A percentile compares a stretch with the other conserved stretches of the same genome.
Conservation (phyloP, 2,797 vertebrate genomes). For the Lutjanus argentimaculatus region DNA sequence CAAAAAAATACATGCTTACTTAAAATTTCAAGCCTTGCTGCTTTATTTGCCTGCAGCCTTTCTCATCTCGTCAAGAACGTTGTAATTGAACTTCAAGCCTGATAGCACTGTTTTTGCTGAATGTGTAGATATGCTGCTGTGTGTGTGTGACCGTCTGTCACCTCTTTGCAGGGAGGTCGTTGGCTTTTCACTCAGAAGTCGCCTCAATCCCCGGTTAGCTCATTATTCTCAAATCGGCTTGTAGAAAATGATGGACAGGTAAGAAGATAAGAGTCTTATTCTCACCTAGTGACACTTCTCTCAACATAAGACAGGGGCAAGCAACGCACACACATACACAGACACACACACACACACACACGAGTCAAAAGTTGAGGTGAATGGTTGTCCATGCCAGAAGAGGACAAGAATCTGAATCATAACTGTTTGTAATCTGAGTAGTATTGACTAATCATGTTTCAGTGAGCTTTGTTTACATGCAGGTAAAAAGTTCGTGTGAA, state of each 20-base stretch:
- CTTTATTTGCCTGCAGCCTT: slow-evolving; percentile 9
- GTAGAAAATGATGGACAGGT: slow-evolving; percentile 30
- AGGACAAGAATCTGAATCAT: not conserved
- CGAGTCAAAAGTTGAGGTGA: not conserved
- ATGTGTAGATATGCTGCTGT: not conserved
- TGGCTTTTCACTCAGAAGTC: slow-evolving; percentile 31
- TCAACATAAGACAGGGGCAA: not conserved
- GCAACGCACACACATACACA: not conserved
- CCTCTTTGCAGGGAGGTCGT: not conserved
- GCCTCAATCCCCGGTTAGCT: slow-evolving; percentile 52
- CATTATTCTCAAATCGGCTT: slow-evolving; percentile 66
- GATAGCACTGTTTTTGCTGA: not conserved
- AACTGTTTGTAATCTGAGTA: no score
- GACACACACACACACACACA: not conserved
- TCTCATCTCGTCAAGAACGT: slow-evolving; percentile 26
- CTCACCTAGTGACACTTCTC: slow-evolving; percentile 15
- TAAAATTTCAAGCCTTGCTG: slow-evolving; percentile 23
- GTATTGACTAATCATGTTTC: no score
- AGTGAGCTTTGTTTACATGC: no score
- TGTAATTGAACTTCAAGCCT: slow-evolving; percentile 7
- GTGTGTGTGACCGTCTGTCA: slow-evolving; percentile 2
- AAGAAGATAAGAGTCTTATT: slow-evolving; percentile 51
- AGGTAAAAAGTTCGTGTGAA: no score
- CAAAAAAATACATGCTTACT: slow-evolving; percentile 53
- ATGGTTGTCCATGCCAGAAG: not conserved